phyloP scores from a whole-genome alignment of 1,140 invertebrate species.

The Wasmannia auropunctata region DNA sequence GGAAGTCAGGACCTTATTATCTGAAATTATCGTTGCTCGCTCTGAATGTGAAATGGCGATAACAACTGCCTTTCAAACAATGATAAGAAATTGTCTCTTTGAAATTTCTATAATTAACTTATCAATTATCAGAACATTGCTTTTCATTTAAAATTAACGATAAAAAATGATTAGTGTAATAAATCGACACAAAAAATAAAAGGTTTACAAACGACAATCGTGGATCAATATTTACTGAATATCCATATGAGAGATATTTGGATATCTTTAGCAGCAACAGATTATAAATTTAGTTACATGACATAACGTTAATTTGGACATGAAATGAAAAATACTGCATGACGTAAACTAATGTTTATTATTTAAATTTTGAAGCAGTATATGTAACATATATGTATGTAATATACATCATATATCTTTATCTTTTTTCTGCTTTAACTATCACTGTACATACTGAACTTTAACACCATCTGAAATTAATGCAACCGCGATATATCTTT shows the following conservation, averaged over 20 bases:
- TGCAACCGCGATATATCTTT: background rate
- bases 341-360: background rate
- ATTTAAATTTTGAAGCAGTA: background rate
- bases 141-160: background rate
- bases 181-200: background rate
- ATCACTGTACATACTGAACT: background rate
- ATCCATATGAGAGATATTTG: background rate
- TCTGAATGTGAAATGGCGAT: background rate
- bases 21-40: background rate
- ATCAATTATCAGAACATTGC: background rate
- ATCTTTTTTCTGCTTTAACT: too few relatives aligned
- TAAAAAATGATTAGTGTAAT: background rate
- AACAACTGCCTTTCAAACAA: background rate
- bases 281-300: background rate
- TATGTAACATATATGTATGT: background rate
- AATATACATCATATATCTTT: too few relatives aligned
- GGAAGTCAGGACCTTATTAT: constrained; percentile 21
- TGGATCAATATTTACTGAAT: background rate
- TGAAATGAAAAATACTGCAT: background rate
- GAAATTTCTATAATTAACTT: background rate
- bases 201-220: background rate
- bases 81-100: background rate
- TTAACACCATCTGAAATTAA: constrained; percentile 12
- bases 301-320: background rate
- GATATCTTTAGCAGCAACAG: background rate